A percentile compares a stretch with the other conserved stretches of the same genome.
Evolutionary conservation across 2,888 invertebrate genomes (phyloP).

Genomic region (Megamerina dolium): DNA sequence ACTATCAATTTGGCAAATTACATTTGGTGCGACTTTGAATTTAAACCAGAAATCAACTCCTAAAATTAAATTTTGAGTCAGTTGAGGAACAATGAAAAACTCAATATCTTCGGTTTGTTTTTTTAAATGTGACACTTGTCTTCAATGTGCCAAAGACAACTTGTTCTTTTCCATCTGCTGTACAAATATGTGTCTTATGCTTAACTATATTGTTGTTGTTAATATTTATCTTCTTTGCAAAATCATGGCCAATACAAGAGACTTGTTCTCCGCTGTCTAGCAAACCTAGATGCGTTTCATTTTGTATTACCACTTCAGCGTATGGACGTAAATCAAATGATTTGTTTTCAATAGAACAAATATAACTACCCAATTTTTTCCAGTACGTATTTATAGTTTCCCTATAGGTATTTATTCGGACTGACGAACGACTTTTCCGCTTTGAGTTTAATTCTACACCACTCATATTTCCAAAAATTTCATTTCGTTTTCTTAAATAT

Average conservation of each 20-base stretch:
- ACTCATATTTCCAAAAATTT: not conserved
- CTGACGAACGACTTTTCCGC: not conserved
- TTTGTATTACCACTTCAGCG: too few species aligned
- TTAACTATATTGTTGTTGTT: not conserved
- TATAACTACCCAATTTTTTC: not conserved
- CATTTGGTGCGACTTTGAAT: too few species aligned
- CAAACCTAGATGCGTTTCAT: slow-evolving; percentile 2
- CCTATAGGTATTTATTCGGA: slow-evolving; percentile 3
- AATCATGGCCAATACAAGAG: too few species aligned
- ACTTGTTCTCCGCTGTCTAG: slow-evolving; percentile 10
- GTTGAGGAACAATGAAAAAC: slow-evolving; percentile 7
- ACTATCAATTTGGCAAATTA: too few species aligned
- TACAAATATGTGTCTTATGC: slow-evolving; percentile 2
- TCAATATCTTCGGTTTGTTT: not conserved
- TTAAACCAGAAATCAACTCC: too few species aligned
- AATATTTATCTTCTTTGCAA: slow-evolving; percentile 2
- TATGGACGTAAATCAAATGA: too few species aligned
- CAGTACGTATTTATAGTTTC: not conserved
- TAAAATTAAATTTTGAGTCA: too few species aligned
- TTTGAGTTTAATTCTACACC: too few species aligned
- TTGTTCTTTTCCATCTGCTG: slow-evolving; percentile 10
- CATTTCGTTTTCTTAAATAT: not conserved
- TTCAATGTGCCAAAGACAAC: slow-evolving; percentile 5
- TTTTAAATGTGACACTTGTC: slow-evolving; percentile 1
- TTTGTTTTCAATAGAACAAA: slow-evolving; percentile 4